Conservation (phyloP, 2,113 vertebrate genomes). For the Verasper variegatus region DNA sequence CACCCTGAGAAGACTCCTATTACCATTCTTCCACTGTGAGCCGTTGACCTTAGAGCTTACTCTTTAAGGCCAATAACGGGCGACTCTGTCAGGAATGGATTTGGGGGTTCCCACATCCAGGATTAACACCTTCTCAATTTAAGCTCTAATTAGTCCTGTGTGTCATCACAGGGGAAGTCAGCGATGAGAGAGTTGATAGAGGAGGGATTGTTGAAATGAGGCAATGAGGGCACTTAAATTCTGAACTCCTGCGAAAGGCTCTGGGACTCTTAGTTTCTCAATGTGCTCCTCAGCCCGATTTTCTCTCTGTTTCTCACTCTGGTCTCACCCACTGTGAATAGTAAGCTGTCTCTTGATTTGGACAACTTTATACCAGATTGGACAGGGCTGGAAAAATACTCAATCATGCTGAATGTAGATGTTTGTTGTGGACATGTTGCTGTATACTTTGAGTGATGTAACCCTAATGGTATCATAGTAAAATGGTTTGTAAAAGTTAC, state of each 20-base stretch:
- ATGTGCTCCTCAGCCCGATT: too few species aligned
- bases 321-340: slow-evolving; percentile 3
- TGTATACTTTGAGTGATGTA: too few species aligned
- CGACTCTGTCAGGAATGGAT: slow-evolving; percentile 36
- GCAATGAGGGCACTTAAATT: slow-evolving; percentile 29
- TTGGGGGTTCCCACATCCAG: neutral
- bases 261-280: neutral
- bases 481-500: too few species aligned
- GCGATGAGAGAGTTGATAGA: slow-evolving; percentile 11
- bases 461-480: too few species aligned
- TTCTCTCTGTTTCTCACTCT: neutral
- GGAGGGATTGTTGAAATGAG: slow-evolving; percentile 38
- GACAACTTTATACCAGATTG: neutral
- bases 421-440: neutral
- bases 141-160: neutral
- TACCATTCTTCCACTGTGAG: slow-evolving; percentile 47
- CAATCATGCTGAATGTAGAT: neutral
- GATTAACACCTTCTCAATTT: neutral
- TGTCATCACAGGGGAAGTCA: slow-evolving; percentile 34
- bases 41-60: slow-evolving; percentile 24
- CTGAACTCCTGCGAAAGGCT: slow-evolving; percentile 1
- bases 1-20: slow-evolving; percentile 43
- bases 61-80: slow-evolving; percentile 13
- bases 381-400: neutral
- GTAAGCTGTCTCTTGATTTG: neutral